Base-by-base conservation (phyloP, 2,797 vertebrate species). In the Danionella dracula region DNA sequence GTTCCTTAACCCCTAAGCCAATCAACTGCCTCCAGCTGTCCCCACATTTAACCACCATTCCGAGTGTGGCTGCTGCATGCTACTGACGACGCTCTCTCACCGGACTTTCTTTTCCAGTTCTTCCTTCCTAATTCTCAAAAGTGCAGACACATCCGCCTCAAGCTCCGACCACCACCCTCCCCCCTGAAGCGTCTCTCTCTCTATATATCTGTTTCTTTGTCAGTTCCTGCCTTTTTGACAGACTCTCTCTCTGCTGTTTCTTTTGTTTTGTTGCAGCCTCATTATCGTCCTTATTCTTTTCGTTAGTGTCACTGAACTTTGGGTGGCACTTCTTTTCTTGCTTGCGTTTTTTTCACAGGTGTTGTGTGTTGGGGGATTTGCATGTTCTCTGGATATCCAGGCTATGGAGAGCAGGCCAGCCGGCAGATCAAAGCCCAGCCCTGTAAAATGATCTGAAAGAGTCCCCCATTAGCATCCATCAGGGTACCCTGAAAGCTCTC, bases 381-480 rank as follows among this genome's bases (percentile, higher is more conserved):
- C 82, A 86, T 85, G 84, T 87, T 88, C 82, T 85, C 81, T 84
- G 85, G 83, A 84, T 84, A 82, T 80, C 82, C 81, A 84, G 85
- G 82, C 84, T 76, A 79, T 86, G 83, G 83, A 87, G 83, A 85
- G 87, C 64, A 83, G 81, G 87, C 83, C 87, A 90, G 88, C 86
- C 91, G 89, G 91, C 88, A 90, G 92, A 93, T 93, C 92, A 93
- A 92, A 92, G 89, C 83, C 85, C 80, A 73, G 75, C 72, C 79
- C 85, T 86, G 90, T 91, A 92, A 94, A 93, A 88, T 71, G 85
- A 93, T 92, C 90, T 90, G 89, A 91, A 91, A 91, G 86, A 88
- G 87, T 89, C 84, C 87, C 70, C 86, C 88, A 90, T 90, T 92
- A 91, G 88, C 90, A 92, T 91, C 91, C 89, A 92, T 92, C 91